Conservation (phyloP, 2,888 invertebrate genomes). For the Timema cristinae region DNA sequence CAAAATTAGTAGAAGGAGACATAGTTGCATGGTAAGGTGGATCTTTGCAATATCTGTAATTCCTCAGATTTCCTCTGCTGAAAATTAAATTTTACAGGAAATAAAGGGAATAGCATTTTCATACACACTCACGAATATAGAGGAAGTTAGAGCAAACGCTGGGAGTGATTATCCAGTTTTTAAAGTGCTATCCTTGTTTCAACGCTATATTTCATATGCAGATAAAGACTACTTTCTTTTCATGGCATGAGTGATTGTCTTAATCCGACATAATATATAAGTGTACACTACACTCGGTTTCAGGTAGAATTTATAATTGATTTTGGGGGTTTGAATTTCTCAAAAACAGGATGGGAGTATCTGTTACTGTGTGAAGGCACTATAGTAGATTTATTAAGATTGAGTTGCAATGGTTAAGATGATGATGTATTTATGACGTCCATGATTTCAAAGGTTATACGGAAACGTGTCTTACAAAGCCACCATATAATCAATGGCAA, state of each 20-base stretch:
- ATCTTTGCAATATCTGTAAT: background rate
- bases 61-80: conserved; percentile 3
- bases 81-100: background rate
- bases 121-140: background rate
- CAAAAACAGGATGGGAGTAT: background rate
- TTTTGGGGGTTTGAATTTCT: background rate
- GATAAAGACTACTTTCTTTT: background rate
- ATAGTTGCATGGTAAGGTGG: background rate
- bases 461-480: background rate
- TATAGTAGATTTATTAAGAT: background rate
- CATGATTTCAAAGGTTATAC: background rate
- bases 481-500: background rate
- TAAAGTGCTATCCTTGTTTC: background rate
- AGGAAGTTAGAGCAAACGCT: background rate
- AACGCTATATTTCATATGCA: background rate
- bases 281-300: background rate
- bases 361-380: background rate
- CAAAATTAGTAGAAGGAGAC: background rate
- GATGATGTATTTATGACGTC: background rate
- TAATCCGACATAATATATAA: too few relatives aligned
- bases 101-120: background rate
- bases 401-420: background rate
- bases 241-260: background rate
- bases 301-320: background rate
- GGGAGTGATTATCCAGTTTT: background rate